phyloP scores from a whole-genome alignment of 92 coral and sea anemone genomes.

The Actinernus sp. region DNA sequence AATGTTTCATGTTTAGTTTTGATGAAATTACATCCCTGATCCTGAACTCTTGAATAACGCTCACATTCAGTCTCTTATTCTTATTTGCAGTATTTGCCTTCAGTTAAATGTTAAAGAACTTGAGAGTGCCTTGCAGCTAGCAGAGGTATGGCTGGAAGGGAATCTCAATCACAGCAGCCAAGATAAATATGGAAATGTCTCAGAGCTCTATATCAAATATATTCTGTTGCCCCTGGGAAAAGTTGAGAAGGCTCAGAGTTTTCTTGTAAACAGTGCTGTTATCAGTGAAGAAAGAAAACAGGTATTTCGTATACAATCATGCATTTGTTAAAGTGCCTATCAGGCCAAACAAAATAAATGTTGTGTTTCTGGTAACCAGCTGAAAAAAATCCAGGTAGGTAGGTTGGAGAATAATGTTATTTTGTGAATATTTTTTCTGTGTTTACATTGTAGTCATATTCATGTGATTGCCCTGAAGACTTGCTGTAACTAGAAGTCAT shows the following conservation, averaged over 20 bases:
- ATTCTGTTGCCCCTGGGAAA: constrained; percentile 11
- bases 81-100: constrained; percentile 7
- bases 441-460: too few relatives aligned
- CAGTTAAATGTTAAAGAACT: constrained; percentile 25
- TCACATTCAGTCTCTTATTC: neutral
- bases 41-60: too few relatives aligned
- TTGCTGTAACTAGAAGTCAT: too few relatives aligned
- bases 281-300: constrained; percentile 9
- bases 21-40: neutral
- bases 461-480: too few relatives aligned
- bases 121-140: constrained; percentile 22
- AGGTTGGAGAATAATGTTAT: too few relatives aligned
- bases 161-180: constrained; percentile 9
- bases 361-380: too few relatives aligned
- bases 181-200: constrained; percentile 1
- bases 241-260: constrained; percentile 15
- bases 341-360: too few relatives aligned
- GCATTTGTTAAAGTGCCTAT: too few relatives aligned
- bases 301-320: neutral
- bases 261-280: neutral
- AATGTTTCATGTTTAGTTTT: neutral
- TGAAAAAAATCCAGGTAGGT: too few relatives aligned
- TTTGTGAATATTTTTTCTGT: too few relatives aligned
- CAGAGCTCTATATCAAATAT: constrained; percentile 12
- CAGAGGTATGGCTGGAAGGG: constrained; percentile 55